These are phyloP conservation scores for Drosophila prostipennis DNA, from an alignment of 2,888 invertebrate species.

Conservation along the genomic window DNA sequence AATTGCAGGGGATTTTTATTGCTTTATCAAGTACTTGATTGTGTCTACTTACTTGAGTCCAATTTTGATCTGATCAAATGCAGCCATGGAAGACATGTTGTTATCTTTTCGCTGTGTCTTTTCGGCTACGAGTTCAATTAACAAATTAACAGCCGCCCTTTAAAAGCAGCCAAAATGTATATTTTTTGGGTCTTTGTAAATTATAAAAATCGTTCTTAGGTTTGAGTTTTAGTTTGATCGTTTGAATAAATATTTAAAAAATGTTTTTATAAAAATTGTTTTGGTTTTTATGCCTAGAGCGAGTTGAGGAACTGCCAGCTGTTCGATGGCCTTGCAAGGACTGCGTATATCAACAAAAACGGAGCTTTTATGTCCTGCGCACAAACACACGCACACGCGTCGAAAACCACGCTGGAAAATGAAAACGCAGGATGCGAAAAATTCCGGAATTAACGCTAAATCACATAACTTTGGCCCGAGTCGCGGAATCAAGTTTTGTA, in stretches of 20 bases:
- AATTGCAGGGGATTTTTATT: not conserved
- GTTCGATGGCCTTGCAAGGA: conserved; percentile 62
- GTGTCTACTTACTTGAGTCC: conserved; percentile 81
- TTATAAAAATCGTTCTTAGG: not conserved
- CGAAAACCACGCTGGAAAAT: conserved; percentile 50
- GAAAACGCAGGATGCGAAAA: conserved; percentile 22
- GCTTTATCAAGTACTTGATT: not conserved
- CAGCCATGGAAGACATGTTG: conserved; percentile 82
- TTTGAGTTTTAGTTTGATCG: conserved; percentile 3
- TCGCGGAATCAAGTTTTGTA: not conserved
- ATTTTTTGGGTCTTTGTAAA: conserved; percentile 1
- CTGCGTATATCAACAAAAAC: conserved; percentile 48
- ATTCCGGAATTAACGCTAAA: conserved; percentile 30
- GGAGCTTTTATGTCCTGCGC: conserved; percentile 67
- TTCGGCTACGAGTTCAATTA: conserved; percentile 15
- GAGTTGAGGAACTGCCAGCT: conserved; percentile 54
- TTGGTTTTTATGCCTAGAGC: conserved; percentile 6
- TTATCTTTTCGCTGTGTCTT: conserved; percentile 17
- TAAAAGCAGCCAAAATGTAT: not conserved
- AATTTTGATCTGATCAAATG: conserved; percentile 82
- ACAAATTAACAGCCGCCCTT: conserved; percentile 3
- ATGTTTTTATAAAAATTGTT: conserved; percentile 17
- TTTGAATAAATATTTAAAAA: conserved; percentile 33
- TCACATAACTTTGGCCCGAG: conserved; percentile 66
- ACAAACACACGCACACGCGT: conserved; percentile 29